phyloP scores from a whole-genome alignment of 1,140 invertebrate genomes.

The Drosophila bifasciata region DNA sequence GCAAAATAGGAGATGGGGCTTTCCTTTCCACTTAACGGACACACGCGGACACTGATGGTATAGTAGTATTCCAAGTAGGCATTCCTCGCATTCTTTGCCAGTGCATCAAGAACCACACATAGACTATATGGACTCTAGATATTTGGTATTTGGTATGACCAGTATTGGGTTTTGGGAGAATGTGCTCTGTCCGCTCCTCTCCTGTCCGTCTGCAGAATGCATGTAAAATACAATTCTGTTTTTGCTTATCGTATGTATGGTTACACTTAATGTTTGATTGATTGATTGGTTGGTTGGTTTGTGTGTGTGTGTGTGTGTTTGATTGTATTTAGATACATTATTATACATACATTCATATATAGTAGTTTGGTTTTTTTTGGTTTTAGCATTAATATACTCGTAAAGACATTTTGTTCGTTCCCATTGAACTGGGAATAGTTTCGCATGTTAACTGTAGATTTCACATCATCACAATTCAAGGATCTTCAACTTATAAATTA shows the following conservation, averaged over 20 bases:
- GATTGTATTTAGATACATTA: conserved; percentile 43
- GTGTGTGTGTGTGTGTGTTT: background rate
- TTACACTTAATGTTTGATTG: background rate
- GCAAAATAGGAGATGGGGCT: background rate
- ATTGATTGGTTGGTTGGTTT: conserved; percentile 8
- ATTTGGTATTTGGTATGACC: conserved; percentile 6
- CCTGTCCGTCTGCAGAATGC: conserved; percentile 16
- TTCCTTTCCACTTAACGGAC: background rate
- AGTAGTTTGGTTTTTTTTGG: conserved; percentile 16
- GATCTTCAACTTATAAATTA: conserved; percentile 78
- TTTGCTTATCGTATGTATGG: background rate
- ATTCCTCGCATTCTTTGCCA: conserved; percentile 1
- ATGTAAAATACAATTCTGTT: conserved; percentile 58
- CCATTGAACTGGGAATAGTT: conserved; percentile 83
- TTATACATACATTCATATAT: conserved; percentile 54
- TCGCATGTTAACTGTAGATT: conserved; percentile 84
- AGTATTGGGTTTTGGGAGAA: conserved; percentile 4
- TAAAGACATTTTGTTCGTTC: conserved; percentile 81
- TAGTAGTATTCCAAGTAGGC: background rate
- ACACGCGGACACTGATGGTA: background rate
- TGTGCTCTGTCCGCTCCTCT: no score
- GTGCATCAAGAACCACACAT: conserved; percentile 9
- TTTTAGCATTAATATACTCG: conserved; percentile 63
- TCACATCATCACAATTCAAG: conserved; percentile 84
- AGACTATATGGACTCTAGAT: conserved; percentile 18